These are phyloP conservation scores for Drosophila prolongata DNA, from an alignment of 2,888 invertebrate genomes.

Conservation along the genomic window DNA sequence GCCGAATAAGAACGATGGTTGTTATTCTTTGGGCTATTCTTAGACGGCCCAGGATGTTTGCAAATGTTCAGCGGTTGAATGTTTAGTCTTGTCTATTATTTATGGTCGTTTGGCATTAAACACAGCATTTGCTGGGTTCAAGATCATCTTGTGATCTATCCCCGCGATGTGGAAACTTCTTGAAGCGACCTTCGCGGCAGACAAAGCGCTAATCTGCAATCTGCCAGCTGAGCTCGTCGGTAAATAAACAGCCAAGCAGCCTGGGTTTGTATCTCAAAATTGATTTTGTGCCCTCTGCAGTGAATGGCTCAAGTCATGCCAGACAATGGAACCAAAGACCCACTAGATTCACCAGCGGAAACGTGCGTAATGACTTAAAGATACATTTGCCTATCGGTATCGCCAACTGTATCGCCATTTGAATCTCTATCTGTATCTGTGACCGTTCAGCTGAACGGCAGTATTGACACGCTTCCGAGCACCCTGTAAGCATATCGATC, in stretches of 20 bases:
- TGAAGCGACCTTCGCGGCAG: constrained; percentile 32
- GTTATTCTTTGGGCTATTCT: constrained; percentile 27
- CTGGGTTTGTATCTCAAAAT: constrained; percentile 54
- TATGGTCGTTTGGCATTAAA: constrained; percentile 51
- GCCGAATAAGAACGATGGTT: constrained; percentile 21
- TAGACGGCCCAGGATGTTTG: constrained; percentile 48
- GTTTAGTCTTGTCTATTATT: constrained; percentile 57
- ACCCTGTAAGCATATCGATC: constrained; percentile 74
- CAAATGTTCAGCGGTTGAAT: constrained; percentile 38
- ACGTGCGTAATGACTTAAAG: constrained; percentile 44
- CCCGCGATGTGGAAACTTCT: constrained; percentile 17
- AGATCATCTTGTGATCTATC: constrained; percentile 40
- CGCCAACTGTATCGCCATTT: constrained; percentile 34
- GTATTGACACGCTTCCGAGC: constrained; percentile 33
- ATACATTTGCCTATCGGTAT: constrained; percentile 33
- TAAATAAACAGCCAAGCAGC: constrained; percentile 22
- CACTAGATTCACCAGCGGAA: constrained; percentile 1
- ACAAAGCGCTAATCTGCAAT: constrained; percentile 65
- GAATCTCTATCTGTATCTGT: constrained; percentile 9
- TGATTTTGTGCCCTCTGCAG: constrained; percentile 40
- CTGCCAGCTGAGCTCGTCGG: constrained; percentile 45
- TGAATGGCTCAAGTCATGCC: constrained; percentile 22
- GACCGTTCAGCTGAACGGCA: constrained; percentile 1
- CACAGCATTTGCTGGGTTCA: constrained; percentile 51
- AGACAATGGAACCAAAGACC: constrained; percentile 42